Conservation (phyloP, 2,113 vertebrate genomes). For the Aramus guarauna region DNA sequence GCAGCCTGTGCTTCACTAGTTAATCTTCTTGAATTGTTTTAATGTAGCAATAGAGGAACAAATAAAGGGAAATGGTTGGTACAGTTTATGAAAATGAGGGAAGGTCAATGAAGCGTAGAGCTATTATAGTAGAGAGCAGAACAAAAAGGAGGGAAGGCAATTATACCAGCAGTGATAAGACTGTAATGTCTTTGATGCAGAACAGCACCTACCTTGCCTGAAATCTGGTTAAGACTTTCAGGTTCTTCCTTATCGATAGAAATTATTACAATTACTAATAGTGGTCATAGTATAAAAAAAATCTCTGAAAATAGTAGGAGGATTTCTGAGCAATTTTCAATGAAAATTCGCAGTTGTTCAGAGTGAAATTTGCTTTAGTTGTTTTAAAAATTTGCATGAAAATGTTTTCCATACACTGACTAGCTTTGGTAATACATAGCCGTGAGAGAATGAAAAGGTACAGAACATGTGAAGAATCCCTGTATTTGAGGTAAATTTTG, state of each 20-base stretch:
- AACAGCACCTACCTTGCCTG: background rate
- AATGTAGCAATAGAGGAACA: background rate
- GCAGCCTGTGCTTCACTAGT: constrained; percentile 3
- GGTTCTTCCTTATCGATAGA: background rate
- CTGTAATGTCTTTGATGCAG: background rate
- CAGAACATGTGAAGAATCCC: background rate
- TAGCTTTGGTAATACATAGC: background rate
- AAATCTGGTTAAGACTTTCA: background rate
- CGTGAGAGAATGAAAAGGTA: background rate
- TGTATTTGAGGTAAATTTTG: background rate
- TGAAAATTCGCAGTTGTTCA: background rate
- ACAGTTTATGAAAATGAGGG: constrained; percentile 51
- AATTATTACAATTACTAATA: background rate
- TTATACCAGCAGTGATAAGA: background rate
- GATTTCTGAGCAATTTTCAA: background rate
- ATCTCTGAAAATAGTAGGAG: background rate
- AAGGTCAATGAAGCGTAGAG: constrained; percentile 35
- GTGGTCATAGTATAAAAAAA: background rate
- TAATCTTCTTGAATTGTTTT: constrained; percentile 40
- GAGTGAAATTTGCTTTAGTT: background rate
- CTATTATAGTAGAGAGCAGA: background rate
- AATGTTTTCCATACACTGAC: background rate
- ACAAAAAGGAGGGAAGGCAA: constrained; percentile 21
- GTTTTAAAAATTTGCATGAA: background rate
- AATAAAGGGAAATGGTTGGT: constrained; percentile 30